Evolutionary conservation across 2,888 invertebrate species (phyloP).

Genomic region (Polydrusus cervinus): DNA sequence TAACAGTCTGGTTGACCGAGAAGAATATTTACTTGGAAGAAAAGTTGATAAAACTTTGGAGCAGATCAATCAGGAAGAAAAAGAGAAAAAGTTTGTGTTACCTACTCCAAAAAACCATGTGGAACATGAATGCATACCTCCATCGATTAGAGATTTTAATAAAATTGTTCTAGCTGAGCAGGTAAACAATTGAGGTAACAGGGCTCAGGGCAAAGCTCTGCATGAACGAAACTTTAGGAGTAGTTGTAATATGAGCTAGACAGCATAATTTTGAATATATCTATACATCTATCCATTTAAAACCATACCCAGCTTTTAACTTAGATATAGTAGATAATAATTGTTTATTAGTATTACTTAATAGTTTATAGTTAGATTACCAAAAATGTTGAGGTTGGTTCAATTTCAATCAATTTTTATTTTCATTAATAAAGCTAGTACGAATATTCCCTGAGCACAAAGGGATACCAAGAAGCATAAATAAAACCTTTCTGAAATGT

Average conservation of each 20-base stretch:
- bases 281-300: no score
- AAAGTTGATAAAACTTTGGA: conserved; percentile 88
- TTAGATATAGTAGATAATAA: no score
- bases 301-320: no score
- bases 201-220: conserved; percentile 57
- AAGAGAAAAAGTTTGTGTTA: conserved; percentile 66
- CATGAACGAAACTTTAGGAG: conserved; percentile 37
- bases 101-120: conserved; percentile 77
- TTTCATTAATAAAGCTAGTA: no score
- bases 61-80: conserved; percentile 76
- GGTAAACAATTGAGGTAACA: conserved; percentile 53
- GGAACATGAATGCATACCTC: conserved; percentile 86
- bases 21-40: conserved; percentile 91
- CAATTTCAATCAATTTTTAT: no score
- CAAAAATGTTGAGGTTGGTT: no score
- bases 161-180: conserved; percentile 67
- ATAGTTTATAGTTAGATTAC: no score
- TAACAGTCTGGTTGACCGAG: conserved; percentile 80
- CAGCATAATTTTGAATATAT: no score
- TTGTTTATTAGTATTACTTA: no score
- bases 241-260: neutral
- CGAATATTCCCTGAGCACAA: no score
- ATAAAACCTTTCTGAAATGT: no score
- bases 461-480: no score
- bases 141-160: conserved; percentile 76